A percentile compares a stretch with the other conserved stretches of the same genome.
Conservation (phyloP, 2,113 vertebrate species). For the Martes martes region DNA sequence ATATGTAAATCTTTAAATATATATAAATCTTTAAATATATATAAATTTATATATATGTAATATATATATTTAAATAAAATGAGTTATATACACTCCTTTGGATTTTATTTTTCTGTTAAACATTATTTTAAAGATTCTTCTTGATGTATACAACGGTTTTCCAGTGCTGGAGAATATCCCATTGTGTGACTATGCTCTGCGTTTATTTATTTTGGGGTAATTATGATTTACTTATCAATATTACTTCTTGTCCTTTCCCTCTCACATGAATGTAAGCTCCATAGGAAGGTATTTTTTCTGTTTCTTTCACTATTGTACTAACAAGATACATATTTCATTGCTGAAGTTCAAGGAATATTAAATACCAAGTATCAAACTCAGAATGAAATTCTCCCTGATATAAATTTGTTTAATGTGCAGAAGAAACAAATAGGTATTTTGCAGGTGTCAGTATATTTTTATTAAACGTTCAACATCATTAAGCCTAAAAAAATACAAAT, state of each 20-base stretch:
- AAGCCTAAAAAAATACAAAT: background rate
- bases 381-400: background rate
- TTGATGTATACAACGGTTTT: background rate
- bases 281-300: background rate
- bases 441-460: background rate
- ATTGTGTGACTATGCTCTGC: background rate
- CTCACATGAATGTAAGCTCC: background rate
- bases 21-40: background rate
- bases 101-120: background rate
- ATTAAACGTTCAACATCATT: background rate
- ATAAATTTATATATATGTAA: background rate
- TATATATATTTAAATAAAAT: background rate
- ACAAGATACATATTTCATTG: background rate
- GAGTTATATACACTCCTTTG: background rate
- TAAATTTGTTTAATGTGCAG: background rate
- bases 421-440: background rate
- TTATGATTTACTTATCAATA: background rate
- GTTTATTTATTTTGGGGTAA: background rate
- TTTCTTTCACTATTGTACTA: background rate
- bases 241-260: background rate
- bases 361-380: background rate
- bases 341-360: slow-evolving; percentile 10
- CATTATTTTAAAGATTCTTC: background rate
- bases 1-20: too few species aligned
- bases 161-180: background rate